phyloP scores from a whole-genome alignment of 1,140 invertebrate genomes.

The Orius insidiosus region DNA sequence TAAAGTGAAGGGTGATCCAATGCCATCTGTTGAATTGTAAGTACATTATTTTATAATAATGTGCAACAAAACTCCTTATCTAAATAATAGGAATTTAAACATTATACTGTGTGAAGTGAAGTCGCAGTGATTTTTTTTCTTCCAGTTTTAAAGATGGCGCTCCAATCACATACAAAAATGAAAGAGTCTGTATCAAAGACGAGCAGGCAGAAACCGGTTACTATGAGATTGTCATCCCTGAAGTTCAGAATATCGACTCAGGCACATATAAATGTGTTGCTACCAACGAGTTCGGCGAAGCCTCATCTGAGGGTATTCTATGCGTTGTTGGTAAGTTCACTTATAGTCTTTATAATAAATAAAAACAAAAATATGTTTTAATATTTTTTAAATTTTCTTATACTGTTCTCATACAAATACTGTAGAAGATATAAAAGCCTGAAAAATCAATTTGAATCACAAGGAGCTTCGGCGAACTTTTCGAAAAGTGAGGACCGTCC shows the following conservation, averaged over 20 bases:
- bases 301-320: slow-evolving; percentile 53
- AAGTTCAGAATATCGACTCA: slow-evolving; percentile 61
- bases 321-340: slow-evolving; percentile 51
- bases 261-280: slow-evolving; percentile 80
- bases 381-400: slow-evolving; percentile 15
- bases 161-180: slow-evolving; percentile 44
- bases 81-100: too few species aligned
- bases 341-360: background rate
- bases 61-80: too few species aligned
- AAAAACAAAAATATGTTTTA: slow-evolving; percentile 1
- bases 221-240: slow-evolving; percentile 75
- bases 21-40: slow-evolving; percentile 71
- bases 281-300: slow-evolving; percentile 65
- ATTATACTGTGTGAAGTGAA: too few species aligned
- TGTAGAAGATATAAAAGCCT: background rate
- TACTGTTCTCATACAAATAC: slow-evolving; percentile 2
- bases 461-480: too few species aligned
- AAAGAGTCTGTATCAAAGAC: slow-evolving; percentile 52
- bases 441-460: too few species aligned
- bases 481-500: too few species aligned
- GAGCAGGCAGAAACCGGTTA: slow-evolving; percentile 61
- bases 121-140: too few species aligned
- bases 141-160: slow-evolving; percentile 67
- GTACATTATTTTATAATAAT: too few species aligned
- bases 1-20: slow-evolving; percentile 71